These are phyloP conservation scores for Dendrocincla tyrannina DNA, from an alignment of 2,797 vertebrate genomes.

Conservation along the genomic window DNA sequence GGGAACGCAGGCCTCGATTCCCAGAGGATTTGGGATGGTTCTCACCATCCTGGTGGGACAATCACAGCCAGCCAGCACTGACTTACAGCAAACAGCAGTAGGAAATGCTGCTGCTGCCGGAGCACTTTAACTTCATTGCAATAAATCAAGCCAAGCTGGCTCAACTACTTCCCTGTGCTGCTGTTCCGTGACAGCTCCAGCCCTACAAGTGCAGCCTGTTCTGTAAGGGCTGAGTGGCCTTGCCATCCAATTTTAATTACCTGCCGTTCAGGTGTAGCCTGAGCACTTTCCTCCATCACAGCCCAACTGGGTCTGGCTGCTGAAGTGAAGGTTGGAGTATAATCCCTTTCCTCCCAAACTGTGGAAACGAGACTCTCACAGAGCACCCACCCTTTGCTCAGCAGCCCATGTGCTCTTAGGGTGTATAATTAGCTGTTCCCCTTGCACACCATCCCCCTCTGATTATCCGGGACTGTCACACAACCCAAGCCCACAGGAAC, in stretches of 20 bases:
- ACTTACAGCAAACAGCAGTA: too few relatives aligned
- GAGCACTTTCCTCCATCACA: background rate
- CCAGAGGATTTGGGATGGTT: fast-evolving
- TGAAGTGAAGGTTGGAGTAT: fast-evolving
- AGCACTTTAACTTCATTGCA: fast-evolving
- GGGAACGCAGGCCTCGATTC: fast-evolving
- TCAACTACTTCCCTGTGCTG: background rate
- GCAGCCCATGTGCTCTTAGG: background rate
- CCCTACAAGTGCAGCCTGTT: background rate
- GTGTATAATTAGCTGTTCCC: background rate
- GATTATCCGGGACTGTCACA: background rate
- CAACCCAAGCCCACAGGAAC: background rate
- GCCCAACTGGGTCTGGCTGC: fast-evolving
- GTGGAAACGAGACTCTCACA: fast-evolving
- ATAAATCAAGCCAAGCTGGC: background rate
- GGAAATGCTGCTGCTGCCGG: fast-evolving
- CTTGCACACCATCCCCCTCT: fast-evolving
- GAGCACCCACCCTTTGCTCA: fast-evolving
- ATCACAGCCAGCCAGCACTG: fast-evolving
- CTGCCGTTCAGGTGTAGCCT: fast-evolving
- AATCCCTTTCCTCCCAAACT: background rate
- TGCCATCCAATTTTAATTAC: background rate
- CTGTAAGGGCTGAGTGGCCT: fast-evolving
- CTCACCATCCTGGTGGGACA: background rate
- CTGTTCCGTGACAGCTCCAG: background rate